These are phyloP conservation scores for Drosophila funebris DNA, from an alignment of 1,140 invertebrate genomes.

Conservation along the genomic window DNA sequence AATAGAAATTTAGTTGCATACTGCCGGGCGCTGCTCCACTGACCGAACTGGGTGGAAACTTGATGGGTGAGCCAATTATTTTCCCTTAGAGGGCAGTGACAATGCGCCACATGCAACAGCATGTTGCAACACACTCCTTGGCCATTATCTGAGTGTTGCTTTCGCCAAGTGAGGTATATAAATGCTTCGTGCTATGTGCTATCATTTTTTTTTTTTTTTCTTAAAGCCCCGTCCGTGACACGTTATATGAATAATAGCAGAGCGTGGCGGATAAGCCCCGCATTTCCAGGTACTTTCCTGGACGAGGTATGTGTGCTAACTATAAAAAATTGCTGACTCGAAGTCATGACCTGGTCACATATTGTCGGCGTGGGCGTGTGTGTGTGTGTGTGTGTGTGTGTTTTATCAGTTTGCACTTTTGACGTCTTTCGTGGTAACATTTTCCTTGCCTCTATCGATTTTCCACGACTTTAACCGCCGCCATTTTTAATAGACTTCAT, in stretches of 20 bases:
- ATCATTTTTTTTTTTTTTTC: not conserved
- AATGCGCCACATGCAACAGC: slow-evolving; percentile 6
- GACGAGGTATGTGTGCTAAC: slow-evolving; percentile 11
- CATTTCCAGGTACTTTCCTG: not conserved
- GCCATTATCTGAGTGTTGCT: slow-evolving; percentile 11
- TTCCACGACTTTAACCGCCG: slow-evolving; percentile 62
- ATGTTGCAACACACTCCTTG: not conserved
- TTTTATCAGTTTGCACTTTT: slow-evolving; percentile 67
- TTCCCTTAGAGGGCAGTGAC: not conserved
- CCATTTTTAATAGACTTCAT: slow-evolving; percentile 79
- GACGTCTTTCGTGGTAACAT: slow-evolving; percentile 45
- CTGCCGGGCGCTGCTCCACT: not conserved
- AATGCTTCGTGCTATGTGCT: not conserved
- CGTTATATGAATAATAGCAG: slow-evolving; percentile 31
- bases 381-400: slow-evolving; percentile 29
- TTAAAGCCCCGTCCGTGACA: not conserved
- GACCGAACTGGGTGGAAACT: not conserved
- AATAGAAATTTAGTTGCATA: not conserved
- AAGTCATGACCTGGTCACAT: slow-evolving; percentile 23
- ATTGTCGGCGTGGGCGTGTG: not conserved
- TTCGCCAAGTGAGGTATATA: not conserved
- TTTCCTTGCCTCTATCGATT: slow-evolving; percentile 59
- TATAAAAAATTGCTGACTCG: slow-evolving; percentile 26
- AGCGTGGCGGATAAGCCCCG: slow-evolving; percentile 18
- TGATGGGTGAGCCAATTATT: slow-evolving; percentile 8